Base-by-base conservation (phyloP, 64 coral and sea anemone species). In the Stichodactyla helianthus region DNA sequence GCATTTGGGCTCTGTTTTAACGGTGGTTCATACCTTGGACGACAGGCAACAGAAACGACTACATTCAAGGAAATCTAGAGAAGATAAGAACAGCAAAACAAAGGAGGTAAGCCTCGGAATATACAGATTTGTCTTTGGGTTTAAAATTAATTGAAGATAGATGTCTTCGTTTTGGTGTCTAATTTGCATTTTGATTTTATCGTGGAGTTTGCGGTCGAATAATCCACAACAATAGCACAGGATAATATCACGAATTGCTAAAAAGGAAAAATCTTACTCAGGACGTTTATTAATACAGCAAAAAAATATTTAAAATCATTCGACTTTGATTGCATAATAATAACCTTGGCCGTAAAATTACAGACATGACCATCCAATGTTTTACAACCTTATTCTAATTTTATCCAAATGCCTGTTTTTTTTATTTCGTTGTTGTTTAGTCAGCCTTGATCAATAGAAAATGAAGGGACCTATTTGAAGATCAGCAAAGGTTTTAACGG, bases 1-100 rank as follows among this genome's bases (percentile, higher is more conserved):
- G 78, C 78, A 81, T 81, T 81, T 81, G 4, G 18, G 50, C 12
- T 18, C 78, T 52, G 8, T 51, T 15, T 53, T 81, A 54, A 81
- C 6, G 50, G 52, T 81, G 0, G n/a, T 81, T 51, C 51, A 54
- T 7, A 13, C n/a, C 78, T 53, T 81, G 6, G 78, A 81, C 50
- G 78, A 81, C 26, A 81, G 78, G 9, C 15, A 81, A 10, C 16
- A 81, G 50, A 81, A 22, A 81, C 52, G 78, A 81, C 78, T 81
- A 52, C 50, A n/a, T 53, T 81, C 53, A 22, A 52, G 78, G 14
- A 19, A 54, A 54, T 22, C 50, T 81, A 51, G n/a, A 52, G 50
- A 54, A 81, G 78, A 81, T 7, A 81, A 81, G 18, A 31, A 74
- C 2, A 6, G 5, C 0, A 31, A 31, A 9, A 74, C 26, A 2